A percentile compares a stretch with the other conserved stretches of the same genome.
Conservation (phyloP, 2,888 invertebrate genomes). For the Acrobasis repandana region DNA sequence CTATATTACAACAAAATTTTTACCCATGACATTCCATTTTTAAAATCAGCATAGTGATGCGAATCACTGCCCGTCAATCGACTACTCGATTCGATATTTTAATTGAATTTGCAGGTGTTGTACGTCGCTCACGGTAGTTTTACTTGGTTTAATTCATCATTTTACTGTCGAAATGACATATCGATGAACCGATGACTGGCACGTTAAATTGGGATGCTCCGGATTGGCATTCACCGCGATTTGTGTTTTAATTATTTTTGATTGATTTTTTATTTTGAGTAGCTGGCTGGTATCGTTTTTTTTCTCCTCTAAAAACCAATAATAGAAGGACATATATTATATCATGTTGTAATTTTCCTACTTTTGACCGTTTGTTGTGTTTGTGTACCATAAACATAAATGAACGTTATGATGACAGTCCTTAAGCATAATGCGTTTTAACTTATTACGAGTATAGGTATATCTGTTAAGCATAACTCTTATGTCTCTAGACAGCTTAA, state of each 20-base stretch:
- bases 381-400: no score
- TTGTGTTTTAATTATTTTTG: constrained; percentile 20
- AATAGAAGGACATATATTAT: no score
- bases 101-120: constrained; percentile 50
- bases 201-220: constrained; percentile 46
- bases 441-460: no score
- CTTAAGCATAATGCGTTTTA: no score
- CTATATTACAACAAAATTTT: neutral
- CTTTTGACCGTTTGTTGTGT: no score
- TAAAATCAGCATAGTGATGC: constrained; percentile 20
- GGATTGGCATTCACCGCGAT: constrained; percentile 21
- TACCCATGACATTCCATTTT: constrained; percentile 25
- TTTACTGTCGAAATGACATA: constrained; percentile 53
- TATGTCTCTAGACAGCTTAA: no score
- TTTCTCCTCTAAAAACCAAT: no score
- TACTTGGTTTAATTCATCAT: constrained; percentile 61
- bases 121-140: constrained; percentile 48
- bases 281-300: neutral
- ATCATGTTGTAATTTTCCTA: no score
- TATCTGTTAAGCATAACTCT: no score
- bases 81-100: constrained; percentile 46
- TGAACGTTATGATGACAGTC: no score
- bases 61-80: constrained; percentile 13
- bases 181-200: constrained; percentile 52
- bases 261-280: constrained; percentile 8